Percentiles rank a stretch among this genome's conserved stretches.
phyloP scores from a whole-genome alignment of 2,888 invertebrate species.

The Drosophila subsilvestris region DNA sequence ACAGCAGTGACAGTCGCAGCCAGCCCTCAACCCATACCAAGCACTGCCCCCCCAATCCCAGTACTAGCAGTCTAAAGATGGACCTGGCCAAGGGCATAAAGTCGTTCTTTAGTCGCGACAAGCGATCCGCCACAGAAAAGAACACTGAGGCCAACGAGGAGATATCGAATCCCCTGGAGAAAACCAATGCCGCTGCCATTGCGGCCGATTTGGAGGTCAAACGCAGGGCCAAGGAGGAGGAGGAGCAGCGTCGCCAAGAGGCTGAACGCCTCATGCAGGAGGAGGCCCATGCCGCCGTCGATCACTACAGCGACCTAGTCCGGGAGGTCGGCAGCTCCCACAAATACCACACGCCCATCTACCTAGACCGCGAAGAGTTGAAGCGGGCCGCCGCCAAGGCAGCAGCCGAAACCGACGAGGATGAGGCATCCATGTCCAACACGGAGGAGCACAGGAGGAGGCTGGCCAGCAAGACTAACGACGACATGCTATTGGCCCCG shows the following conservation, averaged over 20 bases:
- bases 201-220: conserved; percentile 83
- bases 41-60: conserved; percentile 3
- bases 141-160: conserved; percentile 79
- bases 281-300: conserved; percentile 89
- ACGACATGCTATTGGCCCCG: conserved; percentile 60
- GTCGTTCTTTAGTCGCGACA: conserved; percentile 82
- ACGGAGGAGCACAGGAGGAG: conserved; percentile 55
- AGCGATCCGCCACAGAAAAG: conserved; percentile 77
- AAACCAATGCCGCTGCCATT: conserved; percentile 66
- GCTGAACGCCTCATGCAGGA: conserved; percentile 84
- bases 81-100: conserved; percentile 81
- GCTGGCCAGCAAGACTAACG: conserved; percentile 78
- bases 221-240: conserved; percentile 79
- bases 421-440: conserved; percentile 45
- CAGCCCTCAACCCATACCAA: background rate
- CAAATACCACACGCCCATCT: conserved; percentile 85
- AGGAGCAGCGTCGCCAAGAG: conserved; percentile 78
- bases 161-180: conserved; percentile 68
- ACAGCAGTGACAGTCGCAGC: background rate
- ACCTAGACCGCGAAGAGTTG: conserved; percentile 87
- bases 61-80: conserved; percentile 47
- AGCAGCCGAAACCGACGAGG: conserved; percentile 75
- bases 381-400: conserved; percentile 86
- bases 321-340: conserved; percentile 87
- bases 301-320: conserved; percentile 92